A percentile compares a stretch with the other conserved stretches of the same genome.
Evolutionary conservation across 2,888 invertebrate species (phyloP).

Genomic region (Cantharis nigra): DNA sequence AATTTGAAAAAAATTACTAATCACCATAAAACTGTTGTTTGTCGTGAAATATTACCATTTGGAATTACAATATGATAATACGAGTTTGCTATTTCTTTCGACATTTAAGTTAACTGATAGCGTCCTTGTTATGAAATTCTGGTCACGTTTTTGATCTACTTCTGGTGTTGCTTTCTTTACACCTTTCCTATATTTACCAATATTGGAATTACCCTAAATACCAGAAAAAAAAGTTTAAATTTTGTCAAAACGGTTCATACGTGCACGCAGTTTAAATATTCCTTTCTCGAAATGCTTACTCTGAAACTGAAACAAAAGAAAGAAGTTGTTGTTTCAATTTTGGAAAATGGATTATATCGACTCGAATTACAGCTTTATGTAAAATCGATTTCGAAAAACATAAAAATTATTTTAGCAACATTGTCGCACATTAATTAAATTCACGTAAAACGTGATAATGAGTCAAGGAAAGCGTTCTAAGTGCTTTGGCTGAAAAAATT

Average conservation of each 20-base stretch:
- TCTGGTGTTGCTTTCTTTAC: not conserved
- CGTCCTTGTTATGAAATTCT: not conserved
- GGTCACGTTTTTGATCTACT: not conserved
- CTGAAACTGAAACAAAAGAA: not conserved
- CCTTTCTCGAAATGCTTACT: not conserved
- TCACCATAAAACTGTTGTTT: not conserved
- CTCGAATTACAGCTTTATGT: not conserved
- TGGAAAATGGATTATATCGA: not conserved
- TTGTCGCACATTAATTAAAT: not conserved
- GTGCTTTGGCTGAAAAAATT: not conserved
- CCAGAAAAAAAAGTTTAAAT: not conserved
- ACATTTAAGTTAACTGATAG: not conserved
- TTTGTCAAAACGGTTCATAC: not conserved
- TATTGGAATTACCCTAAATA: not conserved
- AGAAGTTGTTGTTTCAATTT: not conserved
- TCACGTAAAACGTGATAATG: not conserved
- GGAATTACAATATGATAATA: not conserved
- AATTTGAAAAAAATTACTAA: not conserved
- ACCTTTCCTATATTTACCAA: not conserved
- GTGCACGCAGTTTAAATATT: not conserved
- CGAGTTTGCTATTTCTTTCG: not conserved
- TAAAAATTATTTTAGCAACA: not conserved
- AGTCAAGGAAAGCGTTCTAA: not conserved
- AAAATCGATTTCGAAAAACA: not conserved
- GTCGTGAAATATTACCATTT: not conserved